phyloP scores from a whole-genome alignment of 2,113 vertebrate species.

The Herpetotheres cachinnans region DNA sequence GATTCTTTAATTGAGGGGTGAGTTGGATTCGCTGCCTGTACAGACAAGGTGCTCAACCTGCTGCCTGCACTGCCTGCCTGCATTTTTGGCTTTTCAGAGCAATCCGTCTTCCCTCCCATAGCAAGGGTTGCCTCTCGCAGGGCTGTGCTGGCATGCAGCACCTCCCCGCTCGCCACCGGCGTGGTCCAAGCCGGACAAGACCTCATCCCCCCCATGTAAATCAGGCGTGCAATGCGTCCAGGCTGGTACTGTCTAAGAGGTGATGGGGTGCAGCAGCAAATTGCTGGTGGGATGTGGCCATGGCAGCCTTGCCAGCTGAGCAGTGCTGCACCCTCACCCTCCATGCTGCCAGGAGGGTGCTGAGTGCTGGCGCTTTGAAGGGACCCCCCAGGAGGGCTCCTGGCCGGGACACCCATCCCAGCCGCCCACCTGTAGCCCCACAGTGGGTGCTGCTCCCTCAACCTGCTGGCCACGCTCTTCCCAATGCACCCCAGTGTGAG shows the following conservation, averaged over 20 bases:
- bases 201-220: background rate
- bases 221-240: background rate
- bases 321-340: too few species aligned
- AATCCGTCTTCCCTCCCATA: rapidly evolving
- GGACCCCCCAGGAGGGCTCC: background rate
- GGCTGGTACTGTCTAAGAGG: background rate
- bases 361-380: background rate
- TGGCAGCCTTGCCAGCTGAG: background rate
- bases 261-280: background rate
- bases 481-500: too few species aligned
- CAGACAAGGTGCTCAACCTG: background rate
- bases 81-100: background rate
- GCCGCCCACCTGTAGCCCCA: too few species aligned
- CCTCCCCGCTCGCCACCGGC: background rate
- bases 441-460: too few species aligned
- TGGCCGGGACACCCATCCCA: background rate
- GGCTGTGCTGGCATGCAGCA: background rate
- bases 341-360: background rate
- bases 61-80: background rate
- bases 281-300: background rate
- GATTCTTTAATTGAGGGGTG: background rate
- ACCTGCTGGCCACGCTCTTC: too few species aligned
- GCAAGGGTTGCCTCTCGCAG: background rate
- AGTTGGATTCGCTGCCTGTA: background rate
- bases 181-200: rapidly evolving